Evolutionary conservation across 2,888 invertebrate species (phyloP), one percentile per base, ranked within the genome.

Genomic region (Atethmia centrago): DNA sequence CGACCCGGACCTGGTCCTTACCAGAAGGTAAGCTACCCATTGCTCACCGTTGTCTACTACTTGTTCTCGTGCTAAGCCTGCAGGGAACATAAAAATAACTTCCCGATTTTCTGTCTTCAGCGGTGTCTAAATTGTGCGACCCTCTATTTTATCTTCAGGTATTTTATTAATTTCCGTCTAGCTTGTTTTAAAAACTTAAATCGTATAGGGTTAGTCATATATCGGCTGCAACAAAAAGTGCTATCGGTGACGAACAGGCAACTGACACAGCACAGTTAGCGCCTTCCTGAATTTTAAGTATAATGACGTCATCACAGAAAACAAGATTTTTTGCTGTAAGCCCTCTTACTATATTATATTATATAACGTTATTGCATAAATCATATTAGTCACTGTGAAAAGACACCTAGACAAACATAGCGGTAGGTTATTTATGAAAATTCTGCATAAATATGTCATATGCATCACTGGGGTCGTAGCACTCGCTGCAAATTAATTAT

Each of bases 371-470:
- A 62, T 68, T 79, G 59, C 40, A 55, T 68, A 31, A 51, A 36
- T 9, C 36, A 31, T 58, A 80, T 76, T 68, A 64, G 66, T 82
- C 78, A 82, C 74, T 70, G n/a, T n/a, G 14, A 66, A 68, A 78
- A 77, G 49, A 69, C 80, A 79, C 71, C 73, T 83, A 83, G 59
- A 47, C 59, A 83, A 83, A 74, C 31, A 74, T 36, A 68, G 14
- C 42, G 49, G 67, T 82, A 78, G 67, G 74, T 81, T 68, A 76
- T 76, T 74, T 61, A 67, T 61, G 28, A 74, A 77, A 71, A 77
- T 69, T 68, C 42, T 58, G 47, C 47, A 73, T 65, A 74, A 71
- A 61, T 66, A 61, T 78, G 78, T 71, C 82, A 81, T 61, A 49
- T 40, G 45, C 66, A 75, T 71, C 59, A 36, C 63, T 28, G 31